Percentiles rank a stretch among this genome's conserved stretches.
Evolutionary conservation across 2,113 vertebrate species (phyloP).

Genomic region (Nerophis ophidion): DNA sequence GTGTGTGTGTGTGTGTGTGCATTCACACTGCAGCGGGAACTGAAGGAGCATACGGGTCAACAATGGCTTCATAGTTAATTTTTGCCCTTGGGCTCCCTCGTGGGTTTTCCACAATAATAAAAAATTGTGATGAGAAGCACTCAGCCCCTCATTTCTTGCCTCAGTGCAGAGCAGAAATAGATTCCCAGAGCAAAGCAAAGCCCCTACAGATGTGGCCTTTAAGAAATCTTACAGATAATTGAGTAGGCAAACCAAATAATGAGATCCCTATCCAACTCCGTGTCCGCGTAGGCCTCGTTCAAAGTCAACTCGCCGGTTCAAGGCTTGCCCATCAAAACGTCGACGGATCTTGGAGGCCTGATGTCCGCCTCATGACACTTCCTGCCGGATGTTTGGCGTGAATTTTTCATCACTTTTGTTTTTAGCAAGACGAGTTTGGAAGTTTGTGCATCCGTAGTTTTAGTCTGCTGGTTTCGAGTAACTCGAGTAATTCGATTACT

Average conservation of each 20-base stretch:
- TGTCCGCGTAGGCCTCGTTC: constrained; percentile 4
- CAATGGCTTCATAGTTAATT: constrained; percentile 1
- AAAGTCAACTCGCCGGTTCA: constrained; percentile 1
- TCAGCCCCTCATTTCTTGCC: not conserved
- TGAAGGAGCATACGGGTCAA: constrained; percentile 11
- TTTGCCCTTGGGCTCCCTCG: not conserved
- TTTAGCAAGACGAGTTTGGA: too few species aligned
- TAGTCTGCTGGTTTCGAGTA: too few species aligned
- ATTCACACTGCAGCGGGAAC: constrained; percentile 5
- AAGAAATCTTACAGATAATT: constrained; percentile 16
- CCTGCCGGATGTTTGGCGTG: not conserved
- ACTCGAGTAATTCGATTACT: too few species aligned
- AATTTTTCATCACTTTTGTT: too few species aligned
- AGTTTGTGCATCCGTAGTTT: too few species aligned
- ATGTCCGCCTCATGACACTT: not conserved
- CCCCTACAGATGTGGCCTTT: not conserved
- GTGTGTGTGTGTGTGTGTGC: not conserved
- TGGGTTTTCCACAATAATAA: not conserved
- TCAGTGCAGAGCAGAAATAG: not conserved
- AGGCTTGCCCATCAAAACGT: constrained; percentile 15
- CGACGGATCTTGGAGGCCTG: constrained; percentile 1
- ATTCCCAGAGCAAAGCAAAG: not conserved
- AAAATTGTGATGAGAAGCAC: not conserved
- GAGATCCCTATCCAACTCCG: constrained; percentile 6
- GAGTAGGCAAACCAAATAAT: constrained; percentile 18